Evolutionary conservation across 2,113 vertebrate genomes (phyloP).

Genomic region (Labrus mixtus): DNA sequence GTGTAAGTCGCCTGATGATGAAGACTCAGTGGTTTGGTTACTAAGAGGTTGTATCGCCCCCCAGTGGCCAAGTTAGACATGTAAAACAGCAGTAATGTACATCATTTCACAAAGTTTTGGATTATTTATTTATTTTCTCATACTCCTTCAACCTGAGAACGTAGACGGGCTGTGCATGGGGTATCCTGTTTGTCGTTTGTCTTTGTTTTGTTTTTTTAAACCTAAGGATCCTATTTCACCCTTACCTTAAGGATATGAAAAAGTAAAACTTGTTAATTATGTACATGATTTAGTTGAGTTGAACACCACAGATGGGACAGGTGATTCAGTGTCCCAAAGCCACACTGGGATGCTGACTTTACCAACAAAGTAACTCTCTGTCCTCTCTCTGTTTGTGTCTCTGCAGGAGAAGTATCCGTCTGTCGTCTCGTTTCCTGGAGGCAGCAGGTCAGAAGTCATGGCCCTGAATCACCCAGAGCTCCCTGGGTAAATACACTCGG

Average conservation of each 20-base stretch:
- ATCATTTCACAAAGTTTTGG: not conserved
- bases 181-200: too few species aligned
- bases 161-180: too few species aligned
- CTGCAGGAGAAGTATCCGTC: slow-evolving; percentile 69
- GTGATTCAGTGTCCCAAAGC: too few species aligned
- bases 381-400: not conserved
- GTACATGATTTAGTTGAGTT: not conserved
- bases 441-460: slow-evolving; percentile 72
- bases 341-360: not conserved
- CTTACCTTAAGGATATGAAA: too few species aligned
- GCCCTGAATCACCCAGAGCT: slow-evolving; percentile 64
- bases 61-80: slow-evolving; percentile 14
- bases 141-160: too few species aligned
- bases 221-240: too few species aligned
- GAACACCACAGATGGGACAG: too few species aligned
- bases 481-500: slow-evolving; percentile 52
- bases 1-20: not conserved
- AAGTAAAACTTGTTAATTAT: too few species aligned
- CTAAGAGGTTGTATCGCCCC: slow-evolving; percentile 26
- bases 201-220: too few species aligned
- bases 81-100: not conserved
- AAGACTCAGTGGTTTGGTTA: not conserved
- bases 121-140: not conserved
- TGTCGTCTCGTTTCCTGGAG: slow-evolving; percentile 59
- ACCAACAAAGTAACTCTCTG: not conserved